Percentiles rank a stretch among this genome's conserved stretches.
Evolutionary conservation across 2,888 invertebrate genomes (phyloP).

Genomic region (Netelia melanura): DNA sequence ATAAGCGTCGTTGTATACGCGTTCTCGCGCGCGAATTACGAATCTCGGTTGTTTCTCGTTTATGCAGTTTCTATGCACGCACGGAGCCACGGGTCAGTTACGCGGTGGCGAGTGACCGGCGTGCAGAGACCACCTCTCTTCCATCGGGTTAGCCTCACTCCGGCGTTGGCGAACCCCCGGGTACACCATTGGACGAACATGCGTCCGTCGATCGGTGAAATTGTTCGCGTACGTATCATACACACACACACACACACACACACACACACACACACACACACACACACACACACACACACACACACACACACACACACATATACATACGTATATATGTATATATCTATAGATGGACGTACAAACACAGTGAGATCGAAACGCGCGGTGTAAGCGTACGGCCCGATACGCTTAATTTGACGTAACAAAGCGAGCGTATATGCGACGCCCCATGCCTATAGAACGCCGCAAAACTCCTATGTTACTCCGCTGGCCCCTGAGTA

Average conservation of each 20-base stretch:
- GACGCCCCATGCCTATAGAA: slow-evolving; percentile 40
- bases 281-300: not conserved
- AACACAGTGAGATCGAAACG: slow-evolving; percentile 54
- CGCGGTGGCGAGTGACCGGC: slow-evolving; percentile 8
- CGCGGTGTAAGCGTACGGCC: slow-evolving; percentile 54
- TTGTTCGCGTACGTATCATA: not conserved
- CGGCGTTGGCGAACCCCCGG: slow-evolving; percentile 18
- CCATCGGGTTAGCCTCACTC: slow-evolving; percentile 2
- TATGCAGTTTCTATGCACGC: slow-evolving; percentile 2
- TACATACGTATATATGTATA: not conserved
- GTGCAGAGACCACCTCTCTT: slow-evolving; percentile 4
- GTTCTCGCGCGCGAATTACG: not conserved
- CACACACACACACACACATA: not conserved
- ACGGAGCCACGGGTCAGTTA: slow-evolving; percentile 11
- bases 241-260: not conserved
- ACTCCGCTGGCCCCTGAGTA: slow-evolving; percentile 9
- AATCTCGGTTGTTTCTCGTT: slow-evolving; percentile 25
- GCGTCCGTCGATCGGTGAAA: not conserved
- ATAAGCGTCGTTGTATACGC: too few relatives aligned
- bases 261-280: too few relatives aligned
- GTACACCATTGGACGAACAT: not conserved
- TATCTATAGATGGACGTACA: not conserved
- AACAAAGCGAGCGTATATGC: slow-evolving; percentile 69
- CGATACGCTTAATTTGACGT: slow-evolving; percentile 75
- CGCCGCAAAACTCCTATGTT: slow-evolving; percentile 37